phyloP scores from a whole-genome alignment of 2,888 invertebrate genomes.

The Nebria brevicollis region DNA sequence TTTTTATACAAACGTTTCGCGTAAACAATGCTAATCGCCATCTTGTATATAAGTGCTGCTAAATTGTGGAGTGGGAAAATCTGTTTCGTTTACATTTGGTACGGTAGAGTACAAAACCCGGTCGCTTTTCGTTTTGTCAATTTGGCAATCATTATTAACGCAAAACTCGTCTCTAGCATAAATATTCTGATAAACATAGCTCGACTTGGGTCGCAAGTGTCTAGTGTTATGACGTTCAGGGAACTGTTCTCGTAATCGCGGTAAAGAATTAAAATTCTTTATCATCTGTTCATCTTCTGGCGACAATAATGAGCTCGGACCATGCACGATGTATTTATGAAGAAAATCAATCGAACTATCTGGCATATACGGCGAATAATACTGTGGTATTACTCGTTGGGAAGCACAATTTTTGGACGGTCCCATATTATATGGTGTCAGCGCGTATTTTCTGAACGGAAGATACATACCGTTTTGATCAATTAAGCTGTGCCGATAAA shows the following conservation, averaged over 20 bases:
- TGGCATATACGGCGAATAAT: conserved; percentile 39
- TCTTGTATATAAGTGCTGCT: conserved; percentile 62
- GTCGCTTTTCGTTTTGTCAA: conserved; percentile 52
- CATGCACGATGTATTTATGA: conserved; percentile 28
- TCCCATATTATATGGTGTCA: conserved; percentile 58
- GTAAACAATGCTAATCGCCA: conserved; percentile 42
- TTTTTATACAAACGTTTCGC: not conserved
- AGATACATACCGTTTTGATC: conserved; percentile 63
- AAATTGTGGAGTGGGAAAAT: conserved; percentile 61
- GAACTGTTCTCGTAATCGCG: conserved; percentile 26
- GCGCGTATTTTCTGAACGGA: conserved; percentile 59
- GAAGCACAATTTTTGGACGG: conserved; percentile 61
- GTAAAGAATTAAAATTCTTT: conserved; percentile 37
- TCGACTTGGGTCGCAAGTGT: conserved; percentile 51
- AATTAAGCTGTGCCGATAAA: conserved; percentile 60
- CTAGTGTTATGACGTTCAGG: conserved; percentile 20
- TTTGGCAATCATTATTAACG: conserved; percentile 50
- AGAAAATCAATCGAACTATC: conserved; percentile 36
- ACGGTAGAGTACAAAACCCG: conserved; percentile 51
- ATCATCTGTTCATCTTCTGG: conserved; percentile 25
- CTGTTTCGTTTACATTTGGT: conserved; percentile 57
- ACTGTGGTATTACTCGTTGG: conserved; percentile 58
- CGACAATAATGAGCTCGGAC: not conserved
- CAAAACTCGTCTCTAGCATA: conserved; percentile 51
- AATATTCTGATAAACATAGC: conserved; percentile 59